A percentile compares a stretch with the other conserved stretches of the same genome.
Conservation (phyloP, 2,113 vertebrate species). For the Bos javanicus region DNA sequence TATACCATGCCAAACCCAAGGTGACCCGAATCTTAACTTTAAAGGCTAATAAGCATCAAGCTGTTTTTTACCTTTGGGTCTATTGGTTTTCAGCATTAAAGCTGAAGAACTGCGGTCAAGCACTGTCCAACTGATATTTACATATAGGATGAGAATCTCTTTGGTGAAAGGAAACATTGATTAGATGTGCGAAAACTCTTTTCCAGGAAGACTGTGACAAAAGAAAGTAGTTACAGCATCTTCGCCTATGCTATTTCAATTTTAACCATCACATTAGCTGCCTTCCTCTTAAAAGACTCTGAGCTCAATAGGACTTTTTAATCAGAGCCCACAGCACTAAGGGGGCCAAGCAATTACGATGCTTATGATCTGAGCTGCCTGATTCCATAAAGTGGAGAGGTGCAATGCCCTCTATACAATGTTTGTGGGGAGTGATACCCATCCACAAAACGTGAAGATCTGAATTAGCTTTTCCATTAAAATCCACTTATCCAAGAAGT, state of each 20-base stretch:
- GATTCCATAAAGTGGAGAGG: constrained; percentile 17
- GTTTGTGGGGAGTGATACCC: not conserved
- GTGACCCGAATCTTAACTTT: constrained; percentile 35
- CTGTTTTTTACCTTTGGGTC: constrained; percentile 19
- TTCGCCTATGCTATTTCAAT: constrained; percentile 10
- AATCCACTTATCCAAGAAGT: constrained; percentile 7
- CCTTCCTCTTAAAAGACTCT: constrained; percentile 17
- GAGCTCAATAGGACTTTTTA: constrained; percentile 46
- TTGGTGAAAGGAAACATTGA: constrained; percentile 55
- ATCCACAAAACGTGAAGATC: not conserved
- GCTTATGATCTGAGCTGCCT: not conserved
- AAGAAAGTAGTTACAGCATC: constrained; percentile 33
- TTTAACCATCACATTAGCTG: constrained; percentile 20
- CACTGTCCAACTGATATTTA: constrained; percentile 57
- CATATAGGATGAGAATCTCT: constrained; percentile 38
- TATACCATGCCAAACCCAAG: constrained; percentile 21
- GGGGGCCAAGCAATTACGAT: constrained; percentile 24
- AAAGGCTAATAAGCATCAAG: not conserved
- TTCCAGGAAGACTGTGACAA: constrained; percentile 43
- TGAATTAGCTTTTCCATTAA: constrained; percentile 19
- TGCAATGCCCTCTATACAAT: not conserved
- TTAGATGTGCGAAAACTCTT: constrained; percentile 49
- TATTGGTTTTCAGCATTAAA: constrained; percentile 36
- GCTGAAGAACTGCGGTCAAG: constrained; percentile 53
- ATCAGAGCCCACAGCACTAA: constrained; percentile 2